Evolutionary conservation across 2,797 vertebrate species (phyloP).

Genomic region (Tapera naevia): DNA sequence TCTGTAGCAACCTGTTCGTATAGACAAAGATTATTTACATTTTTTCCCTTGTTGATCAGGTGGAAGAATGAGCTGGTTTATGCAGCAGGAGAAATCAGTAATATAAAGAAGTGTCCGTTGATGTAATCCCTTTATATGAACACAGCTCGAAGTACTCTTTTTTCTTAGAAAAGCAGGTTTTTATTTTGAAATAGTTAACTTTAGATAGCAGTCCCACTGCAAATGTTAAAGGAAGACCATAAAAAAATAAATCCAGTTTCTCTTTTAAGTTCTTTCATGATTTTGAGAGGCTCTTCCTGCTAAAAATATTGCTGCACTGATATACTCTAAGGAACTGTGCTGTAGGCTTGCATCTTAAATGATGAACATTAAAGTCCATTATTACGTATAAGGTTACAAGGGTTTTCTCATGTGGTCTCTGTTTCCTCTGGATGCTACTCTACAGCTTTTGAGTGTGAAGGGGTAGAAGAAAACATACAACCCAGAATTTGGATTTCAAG

Average conservation of each 20-base stretch:
- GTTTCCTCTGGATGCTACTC: neutral
- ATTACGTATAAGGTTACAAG: neutral
- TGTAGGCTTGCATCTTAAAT: neutral
- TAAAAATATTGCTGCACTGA: neutral
- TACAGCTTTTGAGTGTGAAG: conserved; percentile 1
- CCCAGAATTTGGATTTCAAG: neutral
- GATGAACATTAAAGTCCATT: neutral
- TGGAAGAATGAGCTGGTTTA: neutral
- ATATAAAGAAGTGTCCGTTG: neutral
- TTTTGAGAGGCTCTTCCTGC: neutral
- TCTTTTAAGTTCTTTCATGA: neutral
- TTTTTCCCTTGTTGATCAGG: neutral
- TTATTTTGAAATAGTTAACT: neutral
- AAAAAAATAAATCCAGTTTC: neutral
- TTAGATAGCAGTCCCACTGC: neutral
- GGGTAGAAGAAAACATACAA: neutral
- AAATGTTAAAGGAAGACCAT: neutral
- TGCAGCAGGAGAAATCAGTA: neutral
- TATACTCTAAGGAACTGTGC: neutral
- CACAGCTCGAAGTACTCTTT: neutral
- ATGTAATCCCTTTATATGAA: neutral
- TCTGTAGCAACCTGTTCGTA: neutral
- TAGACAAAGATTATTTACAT: neutral
- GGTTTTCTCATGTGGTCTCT: neutral
- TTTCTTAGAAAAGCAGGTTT: neutral